Evolutionary conservation across 2,113 vertebrate genomes (phyloP).

Genomic region (Aspiorhynchus laticeps): DNA sequence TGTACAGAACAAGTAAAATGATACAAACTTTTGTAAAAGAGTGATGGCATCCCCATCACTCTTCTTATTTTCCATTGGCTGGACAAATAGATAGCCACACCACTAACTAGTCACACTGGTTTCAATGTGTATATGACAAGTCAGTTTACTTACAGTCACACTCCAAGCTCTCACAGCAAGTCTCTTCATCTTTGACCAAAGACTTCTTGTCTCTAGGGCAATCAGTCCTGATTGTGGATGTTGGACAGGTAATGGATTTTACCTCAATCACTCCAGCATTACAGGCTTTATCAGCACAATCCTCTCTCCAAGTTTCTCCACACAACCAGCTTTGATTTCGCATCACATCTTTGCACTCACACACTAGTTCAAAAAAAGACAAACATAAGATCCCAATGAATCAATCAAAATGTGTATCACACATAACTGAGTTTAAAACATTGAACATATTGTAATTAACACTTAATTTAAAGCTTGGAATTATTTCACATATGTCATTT

Average conservation of each 20-base stretch:
- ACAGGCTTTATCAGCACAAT: conserved; percentile 66
- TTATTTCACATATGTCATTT: too few species aligned
- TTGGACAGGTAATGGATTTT: conserved; percentile 60
- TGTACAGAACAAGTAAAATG: too few species aligned
- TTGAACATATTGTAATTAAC: too few species aligned
- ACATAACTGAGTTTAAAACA: too few species aligned
- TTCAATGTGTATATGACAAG: not conserved
- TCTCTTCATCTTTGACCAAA: conserved; percentile 59
- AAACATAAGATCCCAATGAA: too few species aligned
- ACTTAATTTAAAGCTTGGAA: too few species aligned
- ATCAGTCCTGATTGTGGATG: not conserved
- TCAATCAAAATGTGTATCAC: too few species aligned
- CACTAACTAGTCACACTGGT: not conserved
- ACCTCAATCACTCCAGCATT: conserved; percentile 51
- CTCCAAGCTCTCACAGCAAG: conserved; percentile 68
- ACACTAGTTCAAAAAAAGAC: conserved; percentile 35
- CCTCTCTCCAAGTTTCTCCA: conserved; percentile 64
- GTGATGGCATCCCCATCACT: too few species aligned
- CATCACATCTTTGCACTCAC: conserved; percentile 63
- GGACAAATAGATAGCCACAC: not conserved
- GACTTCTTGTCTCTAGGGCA: conserved; percentile 62
- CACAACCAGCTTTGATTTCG: conserved; percentile 56
- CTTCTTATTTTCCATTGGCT: not conserved
- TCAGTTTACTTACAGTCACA: conserved; percentile 74
- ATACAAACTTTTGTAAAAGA: too few species aligned